Conservation (phyloP, 2,888 invertebrate genomes). For the Caenorhabditis auriculariae region DNA sequence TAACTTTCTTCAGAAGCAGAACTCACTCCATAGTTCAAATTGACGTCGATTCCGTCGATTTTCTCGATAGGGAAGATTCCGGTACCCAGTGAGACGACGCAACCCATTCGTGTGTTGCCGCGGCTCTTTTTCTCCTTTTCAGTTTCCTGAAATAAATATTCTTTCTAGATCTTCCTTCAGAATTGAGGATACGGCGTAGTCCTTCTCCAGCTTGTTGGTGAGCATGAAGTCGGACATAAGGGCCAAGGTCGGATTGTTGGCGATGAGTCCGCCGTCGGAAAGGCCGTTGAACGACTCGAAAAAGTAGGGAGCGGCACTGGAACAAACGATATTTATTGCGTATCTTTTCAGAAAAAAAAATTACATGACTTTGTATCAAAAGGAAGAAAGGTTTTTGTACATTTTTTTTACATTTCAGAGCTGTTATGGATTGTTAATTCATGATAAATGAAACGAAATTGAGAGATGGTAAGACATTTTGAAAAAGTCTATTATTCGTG, state of each 20-base stretch:
- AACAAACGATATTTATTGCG: not conserved
- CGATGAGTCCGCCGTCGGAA: conserved; percentile 40
- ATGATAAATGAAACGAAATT: too few species aligned
- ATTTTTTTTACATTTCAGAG: too few species aligned
- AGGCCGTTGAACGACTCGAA: conserved; percentile 41
- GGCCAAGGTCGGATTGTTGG: conserved; percentile 40
- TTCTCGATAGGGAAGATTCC: conserved; percentile 32
- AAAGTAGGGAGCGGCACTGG: conserved; percentile 38
- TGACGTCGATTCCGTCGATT: conserved; percentile 39
- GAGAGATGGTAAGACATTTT: too few species aligned
- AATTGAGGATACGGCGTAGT: conserved; percentile 19
- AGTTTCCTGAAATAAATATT: conserved; percentile 3
- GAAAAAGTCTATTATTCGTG: not conserved
- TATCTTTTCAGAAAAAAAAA: not conserved
- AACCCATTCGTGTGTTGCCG: conserved; percentile 30
- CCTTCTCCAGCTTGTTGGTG: conserved; percentile 29
- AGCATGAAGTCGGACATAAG: conserved; percentile 31
- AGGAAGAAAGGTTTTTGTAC: too few species aligned
- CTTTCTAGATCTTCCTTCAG: not conserved
- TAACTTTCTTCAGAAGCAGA: too few species aligned
- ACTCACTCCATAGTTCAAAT: too few species aligned
- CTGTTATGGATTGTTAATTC: too few species aligned
- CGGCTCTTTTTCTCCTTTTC: conserved; percentile 11
- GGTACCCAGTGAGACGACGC: conserved; percentile 36
- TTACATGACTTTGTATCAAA: not conserved